A percentile compares a stretch with the other conserved stretches of the same genome.
Evolutionary conservation across 2,113 vertebrate genomes (phyloP).

Genomic region (Halichoerus grypus): DNA sequence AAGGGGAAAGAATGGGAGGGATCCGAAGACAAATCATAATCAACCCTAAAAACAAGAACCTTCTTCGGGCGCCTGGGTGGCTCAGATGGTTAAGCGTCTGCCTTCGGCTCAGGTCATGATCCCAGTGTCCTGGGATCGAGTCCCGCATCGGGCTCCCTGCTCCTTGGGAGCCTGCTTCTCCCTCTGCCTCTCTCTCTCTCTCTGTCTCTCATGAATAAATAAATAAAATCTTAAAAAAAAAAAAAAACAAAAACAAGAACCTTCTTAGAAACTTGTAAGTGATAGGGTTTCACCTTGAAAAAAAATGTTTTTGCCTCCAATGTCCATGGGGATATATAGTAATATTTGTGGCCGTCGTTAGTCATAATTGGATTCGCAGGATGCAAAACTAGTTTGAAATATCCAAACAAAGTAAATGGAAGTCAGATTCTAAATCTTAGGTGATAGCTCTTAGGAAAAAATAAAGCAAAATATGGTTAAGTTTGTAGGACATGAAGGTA

Average conservation of each 20-base stretch:
- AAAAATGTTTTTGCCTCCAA: neutral
- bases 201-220: no score
- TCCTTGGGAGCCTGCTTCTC: no score
- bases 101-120: no score
- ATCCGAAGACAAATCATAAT: neutral
- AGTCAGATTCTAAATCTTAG: neutral
- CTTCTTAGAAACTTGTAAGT: neutral
- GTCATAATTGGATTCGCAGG: neutral
- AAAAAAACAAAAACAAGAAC: neutral
- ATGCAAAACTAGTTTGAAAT: neutral
- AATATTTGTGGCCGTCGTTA: neutral
- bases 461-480: neutral
- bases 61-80: neutral
- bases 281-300: neutral
- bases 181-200: no score
- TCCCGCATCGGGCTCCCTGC: no score
- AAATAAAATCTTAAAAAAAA: no score
- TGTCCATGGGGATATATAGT: neutral
- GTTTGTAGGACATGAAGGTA: neutral
- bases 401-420: conserved; percentile 17
- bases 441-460: neutral
- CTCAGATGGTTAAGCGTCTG: no score
- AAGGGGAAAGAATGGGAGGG: neutral
- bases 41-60: neutral
- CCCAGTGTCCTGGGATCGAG: no score